Base-by-base conservation (phyloP, 2,113 vertebrate genomes). In the Axis porcinus region DNA sequence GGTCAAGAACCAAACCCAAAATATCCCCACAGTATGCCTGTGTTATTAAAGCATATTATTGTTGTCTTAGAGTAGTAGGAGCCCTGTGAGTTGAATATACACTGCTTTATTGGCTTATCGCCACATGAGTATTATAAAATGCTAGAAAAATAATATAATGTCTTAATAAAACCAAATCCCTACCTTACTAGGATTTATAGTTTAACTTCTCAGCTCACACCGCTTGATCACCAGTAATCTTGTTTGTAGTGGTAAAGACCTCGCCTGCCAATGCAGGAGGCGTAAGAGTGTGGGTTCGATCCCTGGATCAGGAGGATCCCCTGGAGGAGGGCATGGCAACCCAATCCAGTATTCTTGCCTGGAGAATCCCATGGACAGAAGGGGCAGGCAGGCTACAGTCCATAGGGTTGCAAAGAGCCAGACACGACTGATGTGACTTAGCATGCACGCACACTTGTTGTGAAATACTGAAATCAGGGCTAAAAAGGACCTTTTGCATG, bases 41-140 rank as follows among this genome's bases (percentile, higher is more conserved):
- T 82, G 47, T 62, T 36, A 3, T 88, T 82, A 86, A 33, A 90
- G 9, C 25, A 16, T 50, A 5, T 58, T 97, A 27, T 45, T 58
- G 27, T 3, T 50, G 6, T 86, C 86, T 93, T 58, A 74, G 93
- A n/a, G 54, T 84, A 36, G 1, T 13, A 45, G 5, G 0, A 4
- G 89, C 94, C 1, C 67, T 95, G 25, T 94, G 52, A 93, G 76
- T 87, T 64, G 3, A 16, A 60, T 89, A 79, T 92, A 52, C 7
- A 47, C 33, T 96, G 96, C 21, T 60, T 28, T 96, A 13, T 4
- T 91, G 23, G 0, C 78, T 27, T 76, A 96, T 67, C 30, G 95
- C 60, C 19, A 45, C n/a, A 19, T 62, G 95, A 54, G 78, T 97
- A 45, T 79, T 58, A 82, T 36, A 97, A 92, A 98, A 74, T 84